Base-by-base conservation (phyloP, 1,140 invertebrate genomes). In the Anadara kagoshimensis region DNA sequence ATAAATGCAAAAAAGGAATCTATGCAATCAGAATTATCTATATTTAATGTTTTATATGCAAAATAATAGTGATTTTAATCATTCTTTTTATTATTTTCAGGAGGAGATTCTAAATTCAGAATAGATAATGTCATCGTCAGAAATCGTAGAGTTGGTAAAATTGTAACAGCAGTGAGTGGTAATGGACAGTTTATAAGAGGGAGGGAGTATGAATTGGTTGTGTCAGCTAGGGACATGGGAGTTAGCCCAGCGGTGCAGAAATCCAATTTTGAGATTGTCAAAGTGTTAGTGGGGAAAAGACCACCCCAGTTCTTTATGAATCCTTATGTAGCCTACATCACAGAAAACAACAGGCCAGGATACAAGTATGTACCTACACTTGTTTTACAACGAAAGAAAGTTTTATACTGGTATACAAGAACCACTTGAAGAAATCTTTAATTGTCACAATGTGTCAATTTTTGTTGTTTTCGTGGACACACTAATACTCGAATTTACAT, bases 281-380 rank as follows among this genome's bases (percentile, higher is more conserved):
- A 75, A 20, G 78, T 85, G 10, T 63, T 78, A 26, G 79, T 81
- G 5, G 83, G 83, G 0, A 61, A 71, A 10, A 64, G 81, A 51
- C 78, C 80, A 16, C 83, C 83, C 18, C 83, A 85, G 75, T 81
- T 85, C 66, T 85, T 76, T 66, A 64, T 80, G 49, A 73, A 80
- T 63, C 78, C 76, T 16, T 85, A 80, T 59, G 56, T 51, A 56
- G 83, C 78, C 26, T 75, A 75, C 41, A 78, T 85, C 16, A 63
- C 59, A 12, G 83, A 85, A 69, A 83, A 81, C 54, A 83, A 79
- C 62, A 75, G 73, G 44, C 63, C 76, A 11, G 78, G 78, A 57
- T 74, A 79, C 63, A 80, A 72, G 83, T 85, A 68, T 76, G 83
- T 76, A 36, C 2, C 4, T 53, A 1, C 41, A 58, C 36, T 58